Evolutionary conservation across 2,888 invertebrate species (phyloP).

Genomic region (Clanis bilineata): DNA sequence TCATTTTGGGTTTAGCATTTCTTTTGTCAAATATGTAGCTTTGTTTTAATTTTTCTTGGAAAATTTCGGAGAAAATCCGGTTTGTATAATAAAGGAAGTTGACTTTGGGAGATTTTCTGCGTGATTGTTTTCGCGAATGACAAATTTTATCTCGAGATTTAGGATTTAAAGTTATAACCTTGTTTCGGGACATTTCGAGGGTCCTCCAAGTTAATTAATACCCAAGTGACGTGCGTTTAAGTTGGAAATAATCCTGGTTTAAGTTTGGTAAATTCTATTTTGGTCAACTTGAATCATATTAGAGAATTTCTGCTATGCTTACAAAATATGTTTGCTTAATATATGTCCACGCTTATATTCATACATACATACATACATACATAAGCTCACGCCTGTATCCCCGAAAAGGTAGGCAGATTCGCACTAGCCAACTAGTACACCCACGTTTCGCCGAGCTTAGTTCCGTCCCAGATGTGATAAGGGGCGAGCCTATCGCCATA

Average conservation of each 20-base stretch:
- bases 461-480: too few relatives aligned
- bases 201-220: background rate
- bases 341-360: too few relatives aligned
- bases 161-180: constrained; percentile 26
- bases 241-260: background rate
- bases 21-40: background rate
- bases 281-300: too few relatives aligned
- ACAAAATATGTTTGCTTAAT: too few relatives aligned
- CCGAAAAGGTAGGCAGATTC: too few relatives aligned
- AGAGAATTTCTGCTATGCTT: too few relatives aligned
- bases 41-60: background rate
- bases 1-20: constrained; percentile 22
- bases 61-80: background rate
- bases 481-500: too few relatives aligned
- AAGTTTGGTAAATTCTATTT: background rate
- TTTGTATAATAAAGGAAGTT: background rate
- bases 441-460: too few relatives aligned
- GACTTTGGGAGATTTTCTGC: background rate
- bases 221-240: background rate
- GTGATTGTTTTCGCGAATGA: constrained; percentile 12
- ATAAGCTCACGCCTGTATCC: too few relatives aligned
- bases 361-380: too few relatives aligned
- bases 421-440: too few relatives aligned
- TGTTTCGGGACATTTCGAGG: constrained; percentile 7
- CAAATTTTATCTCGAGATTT: constrained; percentile 30